These are phyloP conservation scores for Chironomus tentans DNA, from an alignment of 2,888 invertebrate species.

Conservation along the genomic window DNA sequence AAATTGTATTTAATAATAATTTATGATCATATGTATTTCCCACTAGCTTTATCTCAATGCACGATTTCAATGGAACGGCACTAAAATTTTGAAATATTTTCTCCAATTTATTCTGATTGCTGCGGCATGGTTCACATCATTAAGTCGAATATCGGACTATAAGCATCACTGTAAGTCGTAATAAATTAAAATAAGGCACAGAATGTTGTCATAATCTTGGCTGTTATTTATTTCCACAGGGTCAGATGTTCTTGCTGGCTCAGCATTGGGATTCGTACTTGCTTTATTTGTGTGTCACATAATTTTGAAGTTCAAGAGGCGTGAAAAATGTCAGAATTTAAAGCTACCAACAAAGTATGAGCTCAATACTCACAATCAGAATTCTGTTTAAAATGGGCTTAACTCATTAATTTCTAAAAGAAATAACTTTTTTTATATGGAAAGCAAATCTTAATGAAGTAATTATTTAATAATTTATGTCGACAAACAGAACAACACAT, in stretches of 20 bases:
- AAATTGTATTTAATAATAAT: not conserved
- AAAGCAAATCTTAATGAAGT: not conserved
- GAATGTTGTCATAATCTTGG: too few relatives aligned
- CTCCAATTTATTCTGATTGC: slow-evolving; percentile 72
- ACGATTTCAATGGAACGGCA: slow-evolving; percentile 70
- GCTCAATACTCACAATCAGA: not conserved
- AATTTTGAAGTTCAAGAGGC: not conserved
- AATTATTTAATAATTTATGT: not conserved
- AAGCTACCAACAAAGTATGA: not conserved
- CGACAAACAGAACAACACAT: too few relatives aligned
- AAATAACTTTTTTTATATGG: not conserved
- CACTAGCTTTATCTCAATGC: slow-evolving; percentile 66
- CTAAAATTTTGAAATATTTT: slow-evolving; percentile 70
- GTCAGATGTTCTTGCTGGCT: slow-evolving; percentile 15
- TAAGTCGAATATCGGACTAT: slow-evolving; percentile 88
- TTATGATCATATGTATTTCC: not conserved
- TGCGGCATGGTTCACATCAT: slow-evolving; percentile 74
- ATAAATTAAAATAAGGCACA: not conserved
- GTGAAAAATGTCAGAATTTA: not conserved
- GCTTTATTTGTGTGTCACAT: not conserved
- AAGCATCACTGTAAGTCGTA: slow-evolving; percentile 69
- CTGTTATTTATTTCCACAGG: not conserved
- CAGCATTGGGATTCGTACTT: not conserved
- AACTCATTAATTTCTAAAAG: not conserved
- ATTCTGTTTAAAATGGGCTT: not conserved